These are phyloP conservation scores for Hyles euphorbiae DNA, from an alignment of 1,140 invertebrate genomes.

Conservation along the genomic window DNA sequence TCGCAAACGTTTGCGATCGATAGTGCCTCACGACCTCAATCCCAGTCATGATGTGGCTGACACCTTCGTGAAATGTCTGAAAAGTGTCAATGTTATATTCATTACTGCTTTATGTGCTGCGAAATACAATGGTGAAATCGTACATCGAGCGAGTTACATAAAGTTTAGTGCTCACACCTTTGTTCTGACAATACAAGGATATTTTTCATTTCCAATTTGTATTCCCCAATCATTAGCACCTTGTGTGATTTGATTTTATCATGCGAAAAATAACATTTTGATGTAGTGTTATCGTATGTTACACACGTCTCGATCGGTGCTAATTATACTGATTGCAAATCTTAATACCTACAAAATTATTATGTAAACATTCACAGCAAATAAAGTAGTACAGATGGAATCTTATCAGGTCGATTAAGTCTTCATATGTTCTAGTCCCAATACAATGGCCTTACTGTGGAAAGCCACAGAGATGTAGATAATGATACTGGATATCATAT, in stretches of 20 bases:
- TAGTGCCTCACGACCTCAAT: neutral
- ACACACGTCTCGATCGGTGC: too few species aligned
- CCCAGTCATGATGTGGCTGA: neutral
- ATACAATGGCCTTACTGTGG: slow-evolving; percentile 11
- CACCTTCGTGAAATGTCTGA: slow-evolving; percentile 2
- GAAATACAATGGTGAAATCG: too few species aligned
- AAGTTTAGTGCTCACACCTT: too few species aligned
- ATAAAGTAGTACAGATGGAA: slow-evolving; percentile 4
- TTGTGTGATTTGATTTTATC: too few species aligned
- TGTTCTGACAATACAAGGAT: too few species aligned
- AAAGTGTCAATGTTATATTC: slow-evolving; percentile 1
- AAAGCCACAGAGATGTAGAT: slow-evolving; percentile 38
- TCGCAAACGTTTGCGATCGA: neutral
- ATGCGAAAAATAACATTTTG: too few species aligned
- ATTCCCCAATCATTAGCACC: too few species aligned
- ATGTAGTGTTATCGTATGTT: too few species aligned
- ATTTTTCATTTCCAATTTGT: too few species aligned
- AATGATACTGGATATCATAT: slow-evolving; percentile 24
- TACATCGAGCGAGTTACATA: too few species aligned
- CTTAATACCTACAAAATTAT: too few species aligned
- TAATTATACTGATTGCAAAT: too few species aligned
- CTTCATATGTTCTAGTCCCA: slow-evolving; percentile 2
- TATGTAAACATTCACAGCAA: neutral
- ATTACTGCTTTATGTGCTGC: neutral
- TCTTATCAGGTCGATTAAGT: slow-evolving; percentile 1